These are phyloP conservation scores for Hystrix cristata DNA, from an alignment of 2,113 vertebrate genomes.

Conservation along the genomic window DNA sequence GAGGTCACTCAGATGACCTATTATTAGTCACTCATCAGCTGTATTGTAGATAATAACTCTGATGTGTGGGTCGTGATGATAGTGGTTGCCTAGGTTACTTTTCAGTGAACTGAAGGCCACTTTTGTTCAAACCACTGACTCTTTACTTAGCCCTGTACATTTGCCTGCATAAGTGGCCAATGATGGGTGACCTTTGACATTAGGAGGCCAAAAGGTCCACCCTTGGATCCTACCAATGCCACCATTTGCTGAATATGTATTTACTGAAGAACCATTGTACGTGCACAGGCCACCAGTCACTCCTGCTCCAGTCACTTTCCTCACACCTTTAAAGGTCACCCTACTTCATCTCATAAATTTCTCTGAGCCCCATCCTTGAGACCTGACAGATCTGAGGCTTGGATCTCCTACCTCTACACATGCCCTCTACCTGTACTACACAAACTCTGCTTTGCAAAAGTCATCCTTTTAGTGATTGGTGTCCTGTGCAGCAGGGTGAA, in stretches of 20 bases:
- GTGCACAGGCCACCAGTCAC: not conserved
- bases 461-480: not conserved
- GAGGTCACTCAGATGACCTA: not conserved
- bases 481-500: not conserved
- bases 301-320: not conserved
- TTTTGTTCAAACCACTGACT: not conserved
- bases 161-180: not conserved
- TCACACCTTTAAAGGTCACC: not conserved
- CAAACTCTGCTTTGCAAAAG: not conserved
- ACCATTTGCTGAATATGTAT: not conserved
- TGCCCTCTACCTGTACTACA: not conserved
- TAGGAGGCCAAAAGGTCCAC: not conserved
- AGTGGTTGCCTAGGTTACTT: not conserved
- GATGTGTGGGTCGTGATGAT: not conserved
- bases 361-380: not conserved
- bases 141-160: not conserved
- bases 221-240: not conserved
- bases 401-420: not conserved
- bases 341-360: not conserved
- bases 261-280: not conserved
- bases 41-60: too few relatives aligned
- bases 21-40: not conserved
- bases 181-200: not conserved
- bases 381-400: not conserved
- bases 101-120: not conserved